A percentile compares a stretch with the other conserved stretches of the same genome.
Evolutionary conservation across 1,140 invertebrate species (phyloP).

Genomic region (Euura lappo): DNA sequence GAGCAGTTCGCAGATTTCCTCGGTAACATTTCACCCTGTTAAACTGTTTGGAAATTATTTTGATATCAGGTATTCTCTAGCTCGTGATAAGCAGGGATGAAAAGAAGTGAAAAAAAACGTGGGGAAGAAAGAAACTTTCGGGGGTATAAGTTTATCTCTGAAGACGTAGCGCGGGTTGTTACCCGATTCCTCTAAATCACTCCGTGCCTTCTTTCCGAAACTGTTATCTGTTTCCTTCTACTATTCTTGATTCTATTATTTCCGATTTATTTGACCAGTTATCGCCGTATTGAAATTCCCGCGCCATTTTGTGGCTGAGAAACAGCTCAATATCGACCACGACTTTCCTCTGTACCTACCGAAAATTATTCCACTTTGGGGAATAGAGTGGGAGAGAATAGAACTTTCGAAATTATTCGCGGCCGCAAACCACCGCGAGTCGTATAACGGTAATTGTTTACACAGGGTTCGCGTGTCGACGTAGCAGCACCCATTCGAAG

Average conservation of each 20-base stretch:
- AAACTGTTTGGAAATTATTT: no score
- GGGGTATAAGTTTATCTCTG: not conserved
- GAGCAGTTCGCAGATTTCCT: no score
- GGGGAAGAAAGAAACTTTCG: not conserved
- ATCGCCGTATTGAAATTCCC: not conserved
- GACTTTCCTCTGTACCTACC: not conserved
- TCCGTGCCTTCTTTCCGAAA: not conserved
- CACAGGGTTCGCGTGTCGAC: not conserved
- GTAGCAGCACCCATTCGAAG: not conserved
- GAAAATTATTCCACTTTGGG: not conserved
- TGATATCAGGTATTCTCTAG: no score
- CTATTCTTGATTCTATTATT: not conserved
- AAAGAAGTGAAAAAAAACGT: slow-evolving; percentile 15
- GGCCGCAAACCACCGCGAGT: not conserved
- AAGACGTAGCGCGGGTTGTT: not conserved
- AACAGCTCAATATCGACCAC: not conserved
- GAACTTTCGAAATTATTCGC: no score
- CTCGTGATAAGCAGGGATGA: slow-evolving; percentile 14
- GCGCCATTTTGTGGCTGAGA: slow-evolving; percentile 1
- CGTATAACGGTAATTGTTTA: slow-evolving; percentile 5
- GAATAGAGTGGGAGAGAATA: no score
- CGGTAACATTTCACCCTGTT: no score
- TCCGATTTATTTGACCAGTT: not conserved
- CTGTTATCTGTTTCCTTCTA: not conserved
- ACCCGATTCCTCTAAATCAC: slow-evolving; percentile 4